A percentile compares a stretch with the other conserved stretches of the same genome.
Conservation (phyloP, 2,888 invertebrate genomes). For the Drosophila diplacantha region DNA sequence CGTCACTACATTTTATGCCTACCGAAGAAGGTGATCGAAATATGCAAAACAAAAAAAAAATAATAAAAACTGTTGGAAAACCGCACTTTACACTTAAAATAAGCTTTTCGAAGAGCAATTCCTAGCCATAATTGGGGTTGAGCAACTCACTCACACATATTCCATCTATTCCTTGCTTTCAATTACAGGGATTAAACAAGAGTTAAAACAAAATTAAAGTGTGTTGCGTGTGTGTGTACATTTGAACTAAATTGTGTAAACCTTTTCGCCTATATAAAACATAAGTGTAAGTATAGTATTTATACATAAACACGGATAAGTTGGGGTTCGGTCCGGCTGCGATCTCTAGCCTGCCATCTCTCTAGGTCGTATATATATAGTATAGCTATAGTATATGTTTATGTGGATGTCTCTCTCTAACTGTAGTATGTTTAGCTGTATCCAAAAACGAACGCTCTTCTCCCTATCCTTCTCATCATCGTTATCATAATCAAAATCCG, state of each 20-base stretch:
- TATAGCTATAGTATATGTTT: conserved; percentile 42
- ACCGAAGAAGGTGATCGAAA: conserved; percentile 19
- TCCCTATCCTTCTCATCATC: conserved; percentile 3
- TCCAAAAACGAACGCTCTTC: conserved; percentile 53
- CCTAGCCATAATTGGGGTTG: neutral
- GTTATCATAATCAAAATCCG: conserved; percentile 12
- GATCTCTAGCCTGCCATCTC: conserved; percentile 14
- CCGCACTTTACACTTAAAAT: conserved; percentile 10
- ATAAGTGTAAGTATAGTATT: conserved; percentile 64
- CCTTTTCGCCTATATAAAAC: conserved; percentile 66
- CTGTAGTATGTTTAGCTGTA: conserved; percentile 40
- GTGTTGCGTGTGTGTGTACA: conserved; percentile 51
- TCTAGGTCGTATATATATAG: conserved; percentile 23
- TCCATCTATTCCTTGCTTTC: conserved; percentile 6
- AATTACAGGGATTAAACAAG: conserved; percentile 26
- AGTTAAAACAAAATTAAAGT: conserved; percentile 31
- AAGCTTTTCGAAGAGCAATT: conserved; percentile 11
- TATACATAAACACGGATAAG: conserved; percentile 55
- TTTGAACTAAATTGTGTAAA: conserved; percentile 71
- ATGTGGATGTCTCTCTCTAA: conserved; percentile 34
- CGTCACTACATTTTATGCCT: conserved; percentile 24
- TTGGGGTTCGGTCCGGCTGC: conserved; percentile 4
- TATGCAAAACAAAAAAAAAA: conserved; percentile 10
- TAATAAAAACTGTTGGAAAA: conserved; percentile 25
- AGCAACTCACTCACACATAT: neutral